phyloP scores from a whole-genome alignment of 2,797 vertebrate species.

The Crotalus adamanteus region DNA sequence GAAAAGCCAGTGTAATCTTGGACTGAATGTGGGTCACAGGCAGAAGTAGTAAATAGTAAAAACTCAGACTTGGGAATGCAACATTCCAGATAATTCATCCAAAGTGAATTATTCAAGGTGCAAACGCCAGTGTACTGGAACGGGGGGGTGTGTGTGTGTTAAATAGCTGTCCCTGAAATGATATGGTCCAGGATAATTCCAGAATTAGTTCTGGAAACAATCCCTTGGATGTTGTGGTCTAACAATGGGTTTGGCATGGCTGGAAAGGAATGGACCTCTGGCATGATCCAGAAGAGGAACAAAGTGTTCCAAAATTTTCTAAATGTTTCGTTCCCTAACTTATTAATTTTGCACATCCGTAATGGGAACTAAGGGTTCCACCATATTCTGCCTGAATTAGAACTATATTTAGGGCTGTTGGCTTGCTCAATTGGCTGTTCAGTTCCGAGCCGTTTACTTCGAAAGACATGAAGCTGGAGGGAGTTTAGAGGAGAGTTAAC shows the following conservation, averaged over 20 bases:
- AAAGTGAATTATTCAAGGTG: neutral
- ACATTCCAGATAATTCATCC: neutral
- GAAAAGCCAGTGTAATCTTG: neutral
- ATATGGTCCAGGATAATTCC: neutral
- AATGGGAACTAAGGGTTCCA: neutral
- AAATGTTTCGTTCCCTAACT: neutral
- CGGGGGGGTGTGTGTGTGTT: fast-evolving
- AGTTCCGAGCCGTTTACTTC: neutral
- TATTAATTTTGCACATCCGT: neutral
- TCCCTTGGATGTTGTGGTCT: neutral
- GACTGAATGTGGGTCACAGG: neutral
- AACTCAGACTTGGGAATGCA: neutral
- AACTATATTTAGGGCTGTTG: neutral
- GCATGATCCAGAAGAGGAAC: neutral
- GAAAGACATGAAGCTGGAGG: neutral
- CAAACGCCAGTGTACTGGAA: neutral
- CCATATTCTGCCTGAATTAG: neutral
- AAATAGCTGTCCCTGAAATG: neutral
- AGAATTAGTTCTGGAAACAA: neutral
- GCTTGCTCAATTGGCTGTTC: neutral
- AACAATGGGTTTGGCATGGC: neutral
- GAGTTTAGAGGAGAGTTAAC: neutral
- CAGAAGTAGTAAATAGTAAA: neutral
- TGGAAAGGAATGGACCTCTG: neutral
- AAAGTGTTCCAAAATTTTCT: neutral